A percentile compares a stretch with the other conserved stretches of the same genome.
These are phyloP conservation scores for Siniperca undulata DNA, from an alignment of 2,797 vertebrate genomes.

Conservation along the genomic window DNA sequence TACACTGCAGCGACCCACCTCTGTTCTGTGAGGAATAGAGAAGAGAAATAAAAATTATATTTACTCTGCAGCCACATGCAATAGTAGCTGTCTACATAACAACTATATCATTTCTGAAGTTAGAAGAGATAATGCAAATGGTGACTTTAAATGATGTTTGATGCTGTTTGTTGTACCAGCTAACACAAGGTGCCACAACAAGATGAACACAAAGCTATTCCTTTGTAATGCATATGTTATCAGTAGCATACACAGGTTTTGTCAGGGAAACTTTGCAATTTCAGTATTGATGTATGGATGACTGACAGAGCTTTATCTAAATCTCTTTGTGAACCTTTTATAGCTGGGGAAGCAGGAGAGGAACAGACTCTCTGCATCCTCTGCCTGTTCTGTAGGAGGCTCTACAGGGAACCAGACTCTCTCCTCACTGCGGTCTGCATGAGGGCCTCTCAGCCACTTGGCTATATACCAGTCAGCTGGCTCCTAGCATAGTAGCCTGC, in stretches of 20 bases:
- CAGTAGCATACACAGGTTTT: neutral
- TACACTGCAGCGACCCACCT: conserved; percentile 63
- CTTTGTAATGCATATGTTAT: conserved; percentile 19
- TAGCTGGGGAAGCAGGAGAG: conserved; percentile 59
- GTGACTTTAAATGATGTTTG: conserved; percentile 9
- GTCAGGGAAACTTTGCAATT: conserved; percentile 47
- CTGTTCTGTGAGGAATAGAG: conserved; percentile 71
- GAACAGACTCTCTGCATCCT: conserved; percentile 68
- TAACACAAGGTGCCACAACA: neutral
- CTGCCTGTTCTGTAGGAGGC: conserved; percentile 71
- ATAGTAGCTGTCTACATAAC: neutral
- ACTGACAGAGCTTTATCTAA: conserved; percentile 70
- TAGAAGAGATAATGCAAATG: conserved; percentile 10
- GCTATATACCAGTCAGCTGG: conserved; percentile 41
- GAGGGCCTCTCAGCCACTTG: conserved; percentile 56
- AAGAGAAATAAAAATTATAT: conserved; percentile 32
- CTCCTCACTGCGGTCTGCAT: conserved; percentile 47
- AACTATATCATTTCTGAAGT: neutral
- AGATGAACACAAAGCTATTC: neutral
- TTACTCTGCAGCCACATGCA: conserved; percentile 15
- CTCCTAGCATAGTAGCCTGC: conserved; percentile 14
- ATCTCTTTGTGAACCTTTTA: conserved; percentile 73
- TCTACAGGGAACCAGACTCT: conserved; percentile 70
- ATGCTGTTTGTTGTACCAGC: conserved; percentile 16
- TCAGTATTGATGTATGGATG: conserved; percentile 44